Conservation (phyloP, 2,113 vertebrate species). For the Prunella himalayana region DNA sequence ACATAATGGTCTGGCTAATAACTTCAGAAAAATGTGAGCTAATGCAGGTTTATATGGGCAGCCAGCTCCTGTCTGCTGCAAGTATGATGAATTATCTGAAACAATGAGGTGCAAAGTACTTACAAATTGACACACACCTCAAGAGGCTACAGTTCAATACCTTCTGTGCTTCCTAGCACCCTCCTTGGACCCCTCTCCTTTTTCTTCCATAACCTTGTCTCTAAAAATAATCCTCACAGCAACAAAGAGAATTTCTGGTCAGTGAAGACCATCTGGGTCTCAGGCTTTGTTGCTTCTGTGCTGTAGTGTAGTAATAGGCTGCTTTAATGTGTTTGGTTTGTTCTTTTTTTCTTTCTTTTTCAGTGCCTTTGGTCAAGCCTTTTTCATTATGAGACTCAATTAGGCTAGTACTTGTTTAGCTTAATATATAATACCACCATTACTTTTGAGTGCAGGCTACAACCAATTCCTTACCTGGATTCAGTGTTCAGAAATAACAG, state of each 20-base stretch:
- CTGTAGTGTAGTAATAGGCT: background rate
- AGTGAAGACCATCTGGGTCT: constrained; percentile 19
- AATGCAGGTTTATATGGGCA: background rate
- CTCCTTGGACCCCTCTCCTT: background rate
- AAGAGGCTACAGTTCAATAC: background rate
- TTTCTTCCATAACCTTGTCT: background rate
- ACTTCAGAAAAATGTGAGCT: background rate
- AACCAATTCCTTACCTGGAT: background rate
- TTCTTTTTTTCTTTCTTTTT: background rate
- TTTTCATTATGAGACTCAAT: background rate
- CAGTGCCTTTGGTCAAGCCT: background rate
- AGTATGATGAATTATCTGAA: background rate
- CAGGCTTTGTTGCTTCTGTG: constrained; percentile 18
- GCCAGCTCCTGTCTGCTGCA: background rate
- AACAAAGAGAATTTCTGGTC: constrained; percentile 30
- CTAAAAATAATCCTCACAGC: constrained; percentile 5
- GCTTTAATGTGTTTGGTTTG: background rate
- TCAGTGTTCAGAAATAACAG: background rate
- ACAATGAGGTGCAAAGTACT: background rate
- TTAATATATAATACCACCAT: background rate
- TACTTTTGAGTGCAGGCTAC: background rate
- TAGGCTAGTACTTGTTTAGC: background rate
- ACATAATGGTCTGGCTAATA: background rate
- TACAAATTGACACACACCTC: background rate
- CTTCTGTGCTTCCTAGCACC: background rate